Conservation (phyloP, 2,797 vertebrate species). For the Sphenodon punctatus region DNA sequence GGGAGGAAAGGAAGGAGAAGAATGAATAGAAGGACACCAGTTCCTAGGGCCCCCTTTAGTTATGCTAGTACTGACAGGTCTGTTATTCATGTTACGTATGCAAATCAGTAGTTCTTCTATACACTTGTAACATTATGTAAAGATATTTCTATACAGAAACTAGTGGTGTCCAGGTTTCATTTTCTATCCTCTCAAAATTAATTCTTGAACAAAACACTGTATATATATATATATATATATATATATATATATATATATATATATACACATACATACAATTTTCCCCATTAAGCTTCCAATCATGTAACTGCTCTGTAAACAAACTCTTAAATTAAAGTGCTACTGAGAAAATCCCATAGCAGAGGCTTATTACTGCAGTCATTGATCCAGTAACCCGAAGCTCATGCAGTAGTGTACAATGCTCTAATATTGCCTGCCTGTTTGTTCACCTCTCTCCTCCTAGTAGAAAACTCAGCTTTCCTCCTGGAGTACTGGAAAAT, state of each 20-base stretch:
- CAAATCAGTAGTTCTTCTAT: not conserved
- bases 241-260: too few relatives aligned
- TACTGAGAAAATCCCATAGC: not conserved
- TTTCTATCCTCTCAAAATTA: not conserved
- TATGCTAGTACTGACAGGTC: too few relatives aligned
- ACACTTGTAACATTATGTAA: not conserved
- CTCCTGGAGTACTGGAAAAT: not conserved
- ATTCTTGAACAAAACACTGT: not conserved
- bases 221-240: too few relatives aligned
- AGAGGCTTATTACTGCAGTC: not conserved
- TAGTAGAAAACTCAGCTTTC: not conserved
- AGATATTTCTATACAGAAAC: not conserved
- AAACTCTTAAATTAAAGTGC: not conserved
- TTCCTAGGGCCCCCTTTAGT: too few relatives aligned
- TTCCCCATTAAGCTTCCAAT: not conserved
- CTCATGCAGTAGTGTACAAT: not conserved
- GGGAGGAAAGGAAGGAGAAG: too few relatives aligned
- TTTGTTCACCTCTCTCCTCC: not conserved
- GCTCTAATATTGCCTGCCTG: accelerated
- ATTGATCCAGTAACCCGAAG: accelerated
- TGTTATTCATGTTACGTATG: not conserved
- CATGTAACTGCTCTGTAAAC: not conserved
- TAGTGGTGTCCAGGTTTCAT: not conserved
- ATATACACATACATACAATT: too few relatives aligned
- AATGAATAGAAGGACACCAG: too few relatives aligned